phyloP scores from a whole-genome alignment of 2,888 invertebrate genomes.

The Leptopilina drosophilae region DNA sequence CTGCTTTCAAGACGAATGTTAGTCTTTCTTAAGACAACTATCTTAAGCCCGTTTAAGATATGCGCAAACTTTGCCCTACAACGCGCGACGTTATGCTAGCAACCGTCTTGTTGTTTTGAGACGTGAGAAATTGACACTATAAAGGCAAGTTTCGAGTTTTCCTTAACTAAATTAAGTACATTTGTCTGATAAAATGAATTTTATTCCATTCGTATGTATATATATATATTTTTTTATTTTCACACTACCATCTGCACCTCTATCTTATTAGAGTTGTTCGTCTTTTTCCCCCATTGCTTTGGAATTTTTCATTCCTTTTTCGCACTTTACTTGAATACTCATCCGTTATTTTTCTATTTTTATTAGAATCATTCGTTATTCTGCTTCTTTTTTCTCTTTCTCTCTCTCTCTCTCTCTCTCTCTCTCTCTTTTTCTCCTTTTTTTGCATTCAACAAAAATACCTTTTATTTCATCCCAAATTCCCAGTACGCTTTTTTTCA shows the following conservation, averaged over 20 bases:
- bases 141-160: constrained; percentile 35
- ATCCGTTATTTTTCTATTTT: too few relatives aligned
- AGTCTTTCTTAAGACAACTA: constrained; percentile 39
- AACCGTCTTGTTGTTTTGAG: constrained; percentile 22
- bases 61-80: constrained; percentile 39
- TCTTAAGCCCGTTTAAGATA: constrained; percentile 38
- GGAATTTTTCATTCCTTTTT: too few relatives aligned
- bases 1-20: constrained; percentile 39
- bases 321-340: too few relatives aligned
- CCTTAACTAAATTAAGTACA: neutral
- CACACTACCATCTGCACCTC: neutral
- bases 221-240: neutral
- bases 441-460: too few relatives aligned
- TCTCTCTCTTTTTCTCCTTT: too few relatives aligned
- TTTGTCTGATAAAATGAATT: neutral
- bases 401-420: too few relatives aligned
- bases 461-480: too few relatives aligned
- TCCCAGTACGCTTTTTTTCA: too few relatives aligned
- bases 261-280: neutral
- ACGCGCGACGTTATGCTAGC: constrained; percentile 18
- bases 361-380: too few relatives aligned
- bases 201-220: neutral
- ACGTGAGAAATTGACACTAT: constrained; percentile 40
- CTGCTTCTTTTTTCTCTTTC: too few relatives aligned
- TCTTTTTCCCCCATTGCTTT: neutral